Evolutionary conservation across 2,888 invertebrate genomes (phyloP).

Genomic region (Apodemia zela): DNA sequence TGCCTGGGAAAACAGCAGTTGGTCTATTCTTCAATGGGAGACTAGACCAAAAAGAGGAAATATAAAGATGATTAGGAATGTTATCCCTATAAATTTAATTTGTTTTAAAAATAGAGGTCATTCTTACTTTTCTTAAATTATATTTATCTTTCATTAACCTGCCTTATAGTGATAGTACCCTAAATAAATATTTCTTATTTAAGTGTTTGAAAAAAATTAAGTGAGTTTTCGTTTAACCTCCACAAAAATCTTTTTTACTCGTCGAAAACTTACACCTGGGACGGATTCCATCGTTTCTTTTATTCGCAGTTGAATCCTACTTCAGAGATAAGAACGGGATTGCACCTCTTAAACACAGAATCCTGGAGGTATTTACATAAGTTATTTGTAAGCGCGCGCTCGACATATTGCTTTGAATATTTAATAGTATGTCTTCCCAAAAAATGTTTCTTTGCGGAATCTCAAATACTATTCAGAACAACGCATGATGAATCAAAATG

Average conservation of each 20-base stretch:
- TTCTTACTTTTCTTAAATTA: background rate
- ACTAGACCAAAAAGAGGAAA: too few species aligned
- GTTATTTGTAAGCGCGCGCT: constrained; percentile 53
- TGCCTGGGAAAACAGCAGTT: too few species aligned
- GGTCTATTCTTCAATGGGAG: too few species aligned
- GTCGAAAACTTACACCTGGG: constrained; percentile 11
- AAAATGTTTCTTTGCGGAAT: constrained; percentile 56
- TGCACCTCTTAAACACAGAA: constrained; percentile 47
- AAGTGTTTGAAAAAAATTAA: background rate
- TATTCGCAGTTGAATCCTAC: constrained; percentile 28
- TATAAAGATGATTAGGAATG: too few species aligned
- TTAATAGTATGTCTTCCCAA: constrained; percentile 44
- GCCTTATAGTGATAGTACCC: background rate
- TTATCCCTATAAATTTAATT: background rate
- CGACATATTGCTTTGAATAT: constrained; percentile 58
- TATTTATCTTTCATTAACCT: background rate
- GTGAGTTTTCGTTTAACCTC: background rate
- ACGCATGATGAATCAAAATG: constrained; percentile 53
- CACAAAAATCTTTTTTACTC: background rate
- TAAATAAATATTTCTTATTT: background rate
- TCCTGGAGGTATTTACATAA: constrained; percentile 56
- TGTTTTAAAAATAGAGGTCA: background rate
- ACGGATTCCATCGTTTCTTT: constrained; percentile 7
- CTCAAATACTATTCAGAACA: constrained; percentile 54
- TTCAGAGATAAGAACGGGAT: constrained; percentile 38